Evolutionary conservation across 2,113 vertebrate species (phyloP), one percentile per base, ranked within the genome.

Genomic region (Psittacula cyanocephala): DNA sequence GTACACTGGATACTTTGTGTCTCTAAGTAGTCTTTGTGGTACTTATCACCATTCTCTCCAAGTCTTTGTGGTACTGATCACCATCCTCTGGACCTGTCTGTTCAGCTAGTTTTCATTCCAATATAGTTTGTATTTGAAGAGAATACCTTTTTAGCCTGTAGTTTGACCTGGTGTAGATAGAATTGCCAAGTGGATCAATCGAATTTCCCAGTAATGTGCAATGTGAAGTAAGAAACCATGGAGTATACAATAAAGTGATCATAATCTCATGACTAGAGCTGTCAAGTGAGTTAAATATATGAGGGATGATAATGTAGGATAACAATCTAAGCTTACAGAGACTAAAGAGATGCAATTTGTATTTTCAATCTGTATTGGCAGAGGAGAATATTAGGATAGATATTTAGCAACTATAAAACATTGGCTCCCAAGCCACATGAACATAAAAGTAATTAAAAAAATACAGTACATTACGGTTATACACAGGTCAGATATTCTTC

Each of bases 41-140:
- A 53, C 22, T 22, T 25, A 81, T 53, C 29, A 37, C 44, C 27
- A 60, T 0, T 1, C 15, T 43, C 39, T 60, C 37, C 37, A 37
- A 76, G 4, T 14, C 15, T 65, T 47, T 43, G 64, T 60, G 39
- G 53, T 39, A 53, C 22, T 22, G 29, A 81, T 47, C 29, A 37
- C 44, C 27, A 60, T 0, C 1, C 15, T 43, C 39, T 60, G 33
- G 17, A 2, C 25, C 50, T 76, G n/a, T 14, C 37, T 64, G 3
- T 59, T 64, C 37, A 47, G 28, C 33, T 12, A 52, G 20, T 64
- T 81, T 81, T 49, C 22, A 22, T 81, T 86, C n/a, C 27, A 62
- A 49, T 59, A 67, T 27, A 60, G n/a, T 27, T 31, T 4, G 1
- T 47, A 27, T 76, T 85, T 60, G 37, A 64, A 60, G 17, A 49